These are phyloP conservation scores for Microplitis demolitor DNA, from an alignment of 1,140 invertebrate species.

Conservation along the genomic window DNA sequence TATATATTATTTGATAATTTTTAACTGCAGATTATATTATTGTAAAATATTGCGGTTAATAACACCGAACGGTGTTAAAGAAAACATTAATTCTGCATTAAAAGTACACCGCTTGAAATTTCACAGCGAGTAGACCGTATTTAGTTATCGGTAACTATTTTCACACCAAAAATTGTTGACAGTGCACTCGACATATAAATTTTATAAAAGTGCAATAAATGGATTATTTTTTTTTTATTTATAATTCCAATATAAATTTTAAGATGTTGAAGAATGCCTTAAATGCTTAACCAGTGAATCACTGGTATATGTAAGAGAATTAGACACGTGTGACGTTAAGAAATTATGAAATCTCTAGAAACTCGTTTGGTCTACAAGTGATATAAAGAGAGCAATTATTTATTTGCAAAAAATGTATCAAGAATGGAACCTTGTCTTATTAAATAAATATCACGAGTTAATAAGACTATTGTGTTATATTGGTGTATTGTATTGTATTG, in stretches of 20 bases:
- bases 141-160: too few species aligned
- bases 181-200: too few species aligned
- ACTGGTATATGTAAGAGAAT: neutral
- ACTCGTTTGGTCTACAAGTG: neutral
- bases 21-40: too few species aligned
- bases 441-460: neutral
- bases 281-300: constrained; percentile 24
- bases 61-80: too few species aligned
- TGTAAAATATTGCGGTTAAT: too few species aligned
- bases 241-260: neutral
- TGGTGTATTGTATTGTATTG: neutral
- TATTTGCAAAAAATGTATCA: neutral
- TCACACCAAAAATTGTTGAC: too few species aligned
- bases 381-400: constrained; percentile 6
- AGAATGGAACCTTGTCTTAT: neutral
- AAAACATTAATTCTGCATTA: too few species aligned
- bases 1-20: too few species aligned
- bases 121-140: too few species aligned
- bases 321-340: constrained; percentile 12
- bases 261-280: neutral
- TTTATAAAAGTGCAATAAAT: too few species aligned
- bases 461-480: neutral
- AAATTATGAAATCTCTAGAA: constrained; percentile 13
- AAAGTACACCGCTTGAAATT: too few species aligned
- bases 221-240: too few species aligned